Evolutionary conservation across 2,797 vertebrate species (phyloP), one percentile per base, ranked within the genome.

Genomic region (Bucorvus abyssinicus): DNA sequence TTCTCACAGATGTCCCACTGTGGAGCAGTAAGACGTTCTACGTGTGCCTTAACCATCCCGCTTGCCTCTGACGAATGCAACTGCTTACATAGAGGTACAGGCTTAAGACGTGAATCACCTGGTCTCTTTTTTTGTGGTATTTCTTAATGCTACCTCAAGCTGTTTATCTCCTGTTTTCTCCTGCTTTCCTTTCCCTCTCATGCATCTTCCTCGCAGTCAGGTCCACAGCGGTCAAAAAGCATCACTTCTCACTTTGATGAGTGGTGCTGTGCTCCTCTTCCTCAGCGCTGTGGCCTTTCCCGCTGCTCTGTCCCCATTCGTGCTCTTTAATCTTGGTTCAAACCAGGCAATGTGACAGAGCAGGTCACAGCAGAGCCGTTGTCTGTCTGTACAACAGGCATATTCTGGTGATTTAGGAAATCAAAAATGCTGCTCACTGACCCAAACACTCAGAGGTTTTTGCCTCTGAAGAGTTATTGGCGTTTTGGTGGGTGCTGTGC

Each of bases 251-350:
- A 1, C 50, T 9, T 27, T 6, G 14, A 40, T 23, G 40, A 7
- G 23, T 10, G 11, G n/a, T 8, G 2, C 59, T 47, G 59, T 38
- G 56, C 65, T 52, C 47, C 56, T 53, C 27, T 20, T 44, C 47
- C 49, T 38, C 67, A 22, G 40, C 7, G 0, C 59, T 23, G 50
- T 49, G n/a, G 50, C 29, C 42, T 18, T 55, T 47, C 40, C 11
- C 3, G 26, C 56, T 17, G 20, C 17, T 60, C 11, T 23, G 16
- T 19, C 47, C 52, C 8, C 1, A 13, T 27, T 32, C 4, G 0
- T 18, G 67, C 20, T 70, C 56, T 14, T n/a, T 30, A 14, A 32
- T 34, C 16, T 36, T n/a, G 26, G 10, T 34, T 29, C 34, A 34
- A 27, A 18, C 8, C 9, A 26, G n/a, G 49, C 24, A 29, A 32